Percentiles rank a stretch among this genome's conserved stretches.
Evolutionary conservation across 2,888 invertebrate genomes (phyloP).

Genomic region (Abrostola triplasia): DNA sequence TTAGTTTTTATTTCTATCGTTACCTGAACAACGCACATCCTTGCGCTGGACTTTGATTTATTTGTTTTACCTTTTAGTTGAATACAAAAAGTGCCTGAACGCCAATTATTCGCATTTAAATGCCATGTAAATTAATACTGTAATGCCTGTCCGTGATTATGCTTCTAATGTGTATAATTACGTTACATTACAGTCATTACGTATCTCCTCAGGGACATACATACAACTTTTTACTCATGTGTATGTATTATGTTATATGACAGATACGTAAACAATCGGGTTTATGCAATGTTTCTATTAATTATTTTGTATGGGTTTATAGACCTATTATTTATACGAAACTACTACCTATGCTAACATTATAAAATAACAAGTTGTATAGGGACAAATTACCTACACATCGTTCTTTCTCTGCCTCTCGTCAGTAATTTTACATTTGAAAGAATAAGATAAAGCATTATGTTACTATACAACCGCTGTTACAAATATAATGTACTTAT

Average conservation of each 20-base stretch:
- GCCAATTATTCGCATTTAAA: constrained; percentile 4
- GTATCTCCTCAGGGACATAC: constrained; percentile 45
- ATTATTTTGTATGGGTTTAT: not conserved
- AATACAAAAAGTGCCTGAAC: not conserved
- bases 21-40: constrained; percentile 47
- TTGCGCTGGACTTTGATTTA: constrained; percentile 37
- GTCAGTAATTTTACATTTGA: too few species aligned
- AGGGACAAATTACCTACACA: too few species aligned
- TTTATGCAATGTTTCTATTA: constrained; percentile 5
- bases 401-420: too few species aligned
- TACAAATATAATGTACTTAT: too few species aligned
- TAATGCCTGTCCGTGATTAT: constrained; percentile 32
- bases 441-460: too few species aligned
- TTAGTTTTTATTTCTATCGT: constrained; percentile 63
- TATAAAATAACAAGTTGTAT: too few species aligned
- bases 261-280: constrained; percentile 26
- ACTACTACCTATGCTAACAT: too few species aligned
- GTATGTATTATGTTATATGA: constrained; percentile 43
- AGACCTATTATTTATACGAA: too few species aligned
- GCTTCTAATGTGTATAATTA: constrained; percentile 45
- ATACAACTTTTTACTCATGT: constrained; percentile 52
- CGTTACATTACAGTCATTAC: constrained; percentile 50
- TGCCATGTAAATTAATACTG: constrained; percentile 43
- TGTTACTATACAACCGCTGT: too few species aligned
- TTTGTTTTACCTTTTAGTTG: constrained; percentile 17